phyloP scores from a whole-genome alignment of 2,797 vertebrate species.

The Steatocranus sp. region DNA sequence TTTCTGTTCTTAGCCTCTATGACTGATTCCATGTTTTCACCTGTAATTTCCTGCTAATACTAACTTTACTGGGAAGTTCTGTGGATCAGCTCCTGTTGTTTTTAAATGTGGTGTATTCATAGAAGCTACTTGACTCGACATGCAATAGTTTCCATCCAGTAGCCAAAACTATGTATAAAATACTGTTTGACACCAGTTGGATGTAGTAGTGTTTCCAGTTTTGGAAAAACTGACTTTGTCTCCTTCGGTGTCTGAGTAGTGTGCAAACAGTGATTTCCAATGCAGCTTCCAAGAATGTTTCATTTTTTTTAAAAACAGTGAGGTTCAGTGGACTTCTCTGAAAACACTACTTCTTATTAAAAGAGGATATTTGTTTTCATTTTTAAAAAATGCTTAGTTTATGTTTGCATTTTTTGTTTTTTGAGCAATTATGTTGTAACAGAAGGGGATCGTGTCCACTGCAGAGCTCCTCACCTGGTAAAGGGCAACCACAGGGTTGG shows the following conservation, averaged over 20 bases:
- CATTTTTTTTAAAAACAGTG: not conserved
- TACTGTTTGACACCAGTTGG: not conserved
- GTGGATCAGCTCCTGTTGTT: not conserved
- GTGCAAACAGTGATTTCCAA: slow-evolving; percentile 13
- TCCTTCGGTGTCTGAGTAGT: not conserved
- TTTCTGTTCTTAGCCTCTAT: not conserved
- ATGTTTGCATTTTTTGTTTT: not conserved
- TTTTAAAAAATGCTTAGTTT: not conserved
- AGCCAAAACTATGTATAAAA: not conserved
- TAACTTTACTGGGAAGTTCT: not conserved
- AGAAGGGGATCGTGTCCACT: not conserved
- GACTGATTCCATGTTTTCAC: not conserved
- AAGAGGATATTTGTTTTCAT: slow-evolving; percentile 1
- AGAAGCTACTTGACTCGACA: not conserved
- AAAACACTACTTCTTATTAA: not conserved
- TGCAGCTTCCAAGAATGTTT: slow-evolving; percentile 12
- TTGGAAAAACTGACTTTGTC: not conserved
- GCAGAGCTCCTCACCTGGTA: slow-evolving; percentile 82
- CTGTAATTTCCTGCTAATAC: not conserved
- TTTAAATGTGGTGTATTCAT: not conserved
- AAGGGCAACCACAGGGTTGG: slow-evolving; percentile 78
- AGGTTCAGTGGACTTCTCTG: slow-evolving; percentile 14
- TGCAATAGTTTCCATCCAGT: not conserved
- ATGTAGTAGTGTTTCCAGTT: not conserved
- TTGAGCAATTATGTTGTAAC: not conserved